phyloP scores from a whole-genome alignment of 2,797 vertebrate species.

The Propithecus deckenii region DNA sequence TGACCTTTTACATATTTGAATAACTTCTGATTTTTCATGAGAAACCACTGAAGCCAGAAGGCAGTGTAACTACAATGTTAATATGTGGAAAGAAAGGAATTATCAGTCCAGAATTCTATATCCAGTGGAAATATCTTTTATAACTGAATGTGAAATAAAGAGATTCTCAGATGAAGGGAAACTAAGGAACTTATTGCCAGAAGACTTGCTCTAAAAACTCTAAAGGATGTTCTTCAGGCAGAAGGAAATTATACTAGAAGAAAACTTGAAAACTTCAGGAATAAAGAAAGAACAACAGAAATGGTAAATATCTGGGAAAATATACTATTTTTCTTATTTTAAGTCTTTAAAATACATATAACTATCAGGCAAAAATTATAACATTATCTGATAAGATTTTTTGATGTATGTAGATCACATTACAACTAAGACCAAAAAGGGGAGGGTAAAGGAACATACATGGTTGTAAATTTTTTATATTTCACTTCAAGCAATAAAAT shows the following conservation, averaged over 20 bases:
- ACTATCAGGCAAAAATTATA: background rate
- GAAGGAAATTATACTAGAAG: background rate
- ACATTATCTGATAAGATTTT: background rate
- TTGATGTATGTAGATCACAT: background rate
- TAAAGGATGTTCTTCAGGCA: background rate
- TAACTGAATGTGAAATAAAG: background rate
- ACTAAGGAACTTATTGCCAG: background rate
- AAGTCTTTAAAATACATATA: background rate
- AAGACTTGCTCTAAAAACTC: background rate
- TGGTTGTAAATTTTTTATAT: background rate
- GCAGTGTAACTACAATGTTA: background rate
- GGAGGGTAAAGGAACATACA: background rate
- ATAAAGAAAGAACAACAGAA: background rate
- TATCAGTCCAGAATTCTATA: background rate
- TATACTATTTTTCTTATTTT: background rate
- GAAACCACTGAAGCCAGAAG: background rate
- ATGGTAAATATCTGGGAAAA: background rate
- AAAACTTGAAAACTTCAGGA: background rate
- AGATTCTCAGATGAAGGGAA: background rate
- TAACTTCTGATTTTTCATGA: conserved; percentile 6
- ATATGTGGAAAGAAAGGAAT: background rate
- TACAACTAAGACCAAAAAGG: background rate
- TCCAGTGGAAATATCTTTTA: background rate
- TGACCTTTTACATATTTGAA: background rate
- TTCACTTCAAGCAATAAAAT: conserved; percentile 13